Evolutionary conservation across 2,797 vertebrate genomes (phyloP).

Genomic region (Geotrypetes seraphini): DNA sequence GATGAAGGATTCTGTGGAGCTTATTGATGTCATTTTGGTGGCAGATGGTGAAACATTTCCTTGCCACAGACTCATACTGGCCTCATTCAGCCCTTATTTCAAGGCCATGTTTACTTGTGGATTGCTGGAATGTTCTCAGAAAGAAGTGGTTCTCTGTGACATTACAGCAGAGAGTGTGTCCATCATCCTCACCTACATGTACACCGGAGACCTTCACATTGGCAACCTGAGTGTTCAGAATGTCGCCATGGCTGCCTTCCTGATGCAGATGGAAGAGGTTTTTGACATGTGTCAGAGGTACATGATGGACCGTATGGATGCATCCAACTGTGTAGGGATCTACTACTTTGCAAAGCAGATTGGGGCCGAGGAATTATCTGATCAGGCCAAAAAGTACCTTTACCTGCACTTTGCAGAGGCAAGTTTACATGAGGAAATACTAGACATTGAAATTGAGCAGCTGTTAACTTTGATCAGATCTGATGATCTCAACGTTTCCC

Average conservation of each 20-base stretch:
- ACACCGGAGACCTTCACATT: conserved; percentile 71
- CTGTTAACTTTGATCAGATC: conserved; percentile 74
- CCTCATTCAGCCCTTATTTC: conserved; percentile 96
- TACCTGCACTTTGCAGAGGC: conserved; percentile 87
- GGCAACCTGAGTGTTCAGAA: conserved; percentile 76
- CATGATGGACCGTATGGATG: conserved; percentile 92
- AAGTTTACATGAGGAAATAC: conserved; percentile 81
- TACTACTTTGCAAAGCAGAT: conserved; percentile 87
- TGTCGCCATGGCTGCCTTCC: conserved; percentile 78
- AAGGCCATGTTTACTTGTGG: conserved; percentile 96
- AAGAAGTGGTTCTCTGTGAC: conserved; percentile 74
- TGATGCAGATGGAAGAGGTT: conserved; percentile 91
- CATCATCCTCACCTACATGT: conserved; percentile 81
- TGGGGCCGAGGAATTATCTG: conserved; percentile 81
- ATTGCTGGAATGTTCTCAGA: conserved; percentile 72
- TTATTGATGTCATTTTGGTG: conserved; percentile 83
- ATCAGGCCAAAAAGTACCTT: conserved; percentile 70
- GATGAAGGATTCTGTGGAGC: conserved; percentile 76
- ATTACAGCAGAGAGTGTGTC: conserved; percentile 74
- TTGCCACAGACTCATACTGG: conserved; percentile 82
- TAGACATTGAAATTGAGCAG: conserved; percentile 82
- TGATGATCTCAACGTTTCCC: conserved; percentile 85
- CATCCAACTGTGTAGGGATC: conserved; percentile 89
- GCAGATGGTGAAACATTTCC: conserved; percentile 83
- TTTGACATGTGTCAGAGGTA: conserved; percentile 74